Evolutionary conservation across 1,140 invertebrate genomes (phyloP), one percentile per base, ranked within the genome.

Genomic region (Popillia japonica): DNA sequence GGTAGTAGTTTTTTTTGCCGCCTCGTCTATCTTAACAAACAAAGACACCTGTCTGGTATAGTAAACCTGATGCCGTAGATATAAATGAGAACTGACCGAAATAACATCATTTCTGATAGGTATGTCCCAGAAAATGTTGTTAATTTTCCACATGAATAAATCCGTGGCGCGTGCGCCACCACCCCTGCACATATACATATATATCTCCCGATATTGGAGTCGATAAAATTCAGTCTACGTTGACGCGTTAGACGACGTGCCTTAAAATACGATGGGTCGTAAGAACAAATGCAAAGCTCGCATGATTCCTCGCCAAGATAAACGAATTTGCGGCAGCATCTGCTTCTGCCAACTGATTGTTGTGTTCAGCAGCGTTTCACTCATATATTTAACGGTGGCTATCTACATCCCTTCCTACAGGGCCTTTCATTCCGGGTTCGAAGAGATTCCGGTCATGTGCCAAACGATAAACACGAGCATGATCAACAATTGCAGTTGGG

Each of bases 301-400:
- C 20, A 81, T 96, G 82, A 94, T 96, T 80, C 94, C 95, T 40
- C 94, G 94, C 78, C 95, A 96, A 86, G 94, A 96, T 85, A 92
- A 91, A 78, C 90, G 92, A 79, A 96, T 97, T 85, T 96, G 95
- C 86, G 94, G 94, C 59, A 95, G 94, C n/a, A 96, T 97, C 74
- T 96, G 95, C 87, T 90, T 96, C 42, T 96, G 95, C 85, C 95
- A 96, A 87, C 94, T 96, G 93, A 95, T 95, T 27, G 92, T 95
- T 41, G 94, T 96, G 0, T 88, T 96, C 9, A 96, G 94, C 78
- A 93, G 93, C 41, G 96, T 97, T 22, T 94, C 95, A 0, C 87
- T 97, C 41, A 95, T 97, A 6, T 96, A 97, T 85, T 87, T 97
- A 2, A 95, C 95, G 0, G 94, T 95, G 3, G 94, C 94, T n/a